Base-by-base conservation (phyloP, 2,797 vertebrate species). In the Pyrocephalus nanus region DNA sequence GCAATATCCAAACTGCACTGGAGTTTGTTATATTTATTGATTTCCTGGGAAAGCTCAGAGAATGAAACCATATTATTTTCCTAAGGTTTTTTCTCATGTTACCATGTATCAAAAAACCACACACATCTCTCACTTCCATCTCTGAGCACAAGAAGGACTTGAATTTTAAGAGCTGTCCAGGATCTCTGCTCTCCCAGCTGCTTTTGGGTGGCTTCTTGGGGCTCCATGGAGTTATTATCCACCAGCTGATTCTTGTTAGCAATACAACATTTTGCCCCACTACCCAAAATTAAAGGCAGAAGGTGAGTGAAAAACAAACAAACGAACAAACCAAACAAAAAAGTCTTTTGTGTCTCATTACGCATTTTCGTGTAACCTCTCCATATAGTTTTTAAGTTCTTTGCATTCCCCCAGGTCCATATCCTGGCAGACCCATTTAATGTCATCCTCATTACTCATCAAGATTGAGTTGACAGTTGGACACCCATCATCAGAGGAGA, bases 401-500 rank as follows among this genome's bases (percentile, higher is more conserved):
- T 97, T 92, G 96, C 98, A 96, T 66, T 98, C 98, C 40, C 97
- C 98, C 23, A 97, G 97, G 86, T 97, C 97, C 97, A 98, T 98
- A 27, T 98, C 97, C 95, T 98, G 98, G 90, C 98, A 98, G 53
- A 99, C 99, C 99, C 99, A 99, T 95, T 98, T 98, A 84, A 98
- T 98, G 79, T 98, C 98, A 8, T 98, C 98, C 92, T 98, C 98
- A 1, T 98, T 98, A 65, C 98, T 97, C 70, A 96, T 97, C 58
- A 96, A 74, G 15, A 98, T 88, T 18, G 98, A 81, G 75, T 97
- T 97, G 84, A 98, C 97, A 2, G 98, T 72, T 19, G 98, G 98
- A 65, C 98, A 97, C 7, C 98, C 97, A 94, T 97, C 50, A 3
- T 98, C 99, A 7, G 98, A 91, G 22, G 98, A 97, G 71, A 97